Conservation (phyloP, 2,113 vertebrate genomes). For the Nettapus auritus region DNA sequence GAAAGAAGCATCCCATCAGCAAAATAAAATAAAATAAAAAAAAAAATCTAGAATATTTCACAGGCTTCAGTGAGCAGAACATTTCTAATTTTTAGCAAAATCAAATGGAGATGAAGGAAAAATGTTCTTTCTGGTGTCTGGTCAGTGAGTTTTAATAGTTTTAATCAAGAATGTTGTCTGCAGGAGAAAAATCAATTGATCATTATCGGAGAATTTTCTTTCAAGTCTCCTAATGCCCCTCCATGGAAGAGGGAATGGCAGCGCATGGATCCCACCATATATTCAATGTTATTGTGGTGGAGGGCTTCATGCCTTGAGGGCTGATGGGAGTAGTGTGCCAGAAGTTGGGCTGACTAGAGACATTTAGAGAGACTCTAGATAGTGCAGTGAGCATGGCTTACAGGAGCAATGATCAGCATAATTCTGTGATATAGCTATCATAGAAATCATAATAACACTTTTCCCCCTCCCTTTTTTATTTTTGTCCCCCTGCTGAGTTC, state of each 20-base stretch:
- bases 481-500: not conserved
- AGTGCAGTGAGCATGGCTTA: not conserved
- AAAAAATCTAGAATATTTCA: not conserved
- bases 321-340: not conserved
- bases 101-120: not conserved
- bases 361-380: not conserved
- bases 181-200: not conserved
- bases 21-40: not conserved
- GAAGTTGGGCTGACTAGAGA: not conserved
- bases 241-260: not conserved
- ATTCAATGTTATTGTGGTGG: not conserved
- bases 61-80: not conserved
- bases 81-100: not conserved
- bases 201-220: not conserved
- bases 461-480: accelerated
- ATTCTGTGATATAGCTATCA: not conserved
- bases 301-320: not conserved
- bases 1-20: not conserved
- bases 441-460: not conserved
- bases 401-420: not conserved
- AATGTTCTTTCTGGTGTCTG: accelerated
- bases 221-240: not conserved
- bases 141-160: not conserved
- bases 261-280: not conserved
- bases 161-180: not conserved